Evolutionary conservation across 2,797 vertebrate species (phyloP).

Genomic region (Pterois miles): DNA sequence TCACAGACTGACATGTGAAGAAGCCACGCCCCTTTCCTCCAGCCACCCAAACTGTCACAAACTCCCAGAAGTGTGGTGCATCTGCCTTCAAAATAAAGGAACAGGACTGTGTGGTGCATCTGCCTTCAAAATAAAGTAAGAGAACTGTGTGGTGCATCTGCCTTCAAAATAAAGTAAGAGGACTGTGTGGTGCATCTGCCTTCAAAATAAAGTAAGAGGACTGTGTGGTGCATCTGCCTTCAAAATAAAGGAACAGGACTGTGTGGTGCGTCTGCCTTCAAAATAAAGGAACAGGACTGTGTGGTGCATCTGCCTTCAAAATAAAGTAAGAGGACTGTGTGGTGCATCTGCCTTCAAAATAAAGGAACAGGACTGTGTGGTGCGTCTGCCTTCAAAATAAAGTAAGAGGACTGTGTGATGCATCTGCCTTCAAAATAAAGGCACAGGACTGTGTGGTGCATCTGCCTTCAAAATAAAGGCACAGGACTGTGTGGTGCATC

Average conservation of each 20-base stretch:
- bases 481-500: not conserved
- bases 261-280: not conserved
- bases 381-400: not conserved
- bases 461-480: not conserved
- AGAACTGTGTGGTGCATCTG: not conserved
- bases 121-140: not conserved
- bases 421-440: not conserved
- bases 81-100: not conserved
- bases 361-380: too few relatives aligned
- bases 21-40: not conserved
- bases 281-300: too few relatives aligned
- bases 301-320: not conserved
- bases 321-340: too few relatives aligned
- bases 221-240: not conserved
- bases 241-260: too few relatives aligned
- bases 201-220: conserved; percentile 11
- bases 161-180: conserved; percentile 7
- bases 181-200: not conserved
- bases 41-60: not conserved
- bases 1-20: not conserved
- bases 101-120: not conserved
- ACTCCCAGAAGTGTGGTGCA: not conserved
- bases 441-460: not conserved
- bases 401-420: too few relatives aligned
- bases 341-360: not conserved